Evolutionary conservation across 2,797 vertebrate species (phyloP).

Genomic region (Pipistrellus kuhlii): DNA sequence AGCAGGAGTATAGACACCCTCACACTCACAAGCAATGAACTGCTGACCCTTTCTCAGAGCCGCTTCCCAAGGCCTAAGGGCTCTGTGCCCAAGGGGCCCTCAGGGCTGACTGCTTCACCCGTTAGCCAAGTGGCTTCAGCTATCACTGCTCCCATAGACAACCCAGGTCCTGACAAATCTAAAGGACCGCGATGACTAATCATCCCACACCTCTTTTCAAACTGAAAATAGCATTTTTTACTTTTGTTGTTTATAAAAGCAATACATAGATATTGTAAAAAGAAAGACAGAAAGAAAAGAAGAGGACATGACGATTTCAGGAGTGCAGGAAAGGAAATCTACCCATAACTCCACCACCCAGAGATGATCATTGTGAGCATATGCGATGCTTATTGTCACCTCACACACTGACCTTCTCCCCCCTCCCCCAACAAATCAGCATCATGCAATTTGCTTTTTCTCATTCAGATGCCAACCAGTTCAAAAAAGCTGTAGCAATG

Average conservation of each 20-base stretch:
- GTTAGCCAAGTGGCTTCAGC: not conserved
- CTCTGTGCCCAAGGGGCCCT: not conserved
- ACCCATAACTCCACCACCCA: not conserved
- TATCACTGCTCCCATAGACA: not conserved
- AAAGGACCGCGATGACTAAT: not conserved
- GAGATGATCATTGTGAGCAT: not conserved
- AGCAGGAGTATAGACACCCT: not conserved
- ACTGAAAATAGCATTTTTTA: not conserved
- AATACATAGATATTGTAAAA: not conserved
- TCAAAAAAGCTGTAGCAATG: not conserved
- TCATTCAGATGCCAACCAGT: not conserved
- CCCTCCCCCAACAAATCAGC: not conserved
- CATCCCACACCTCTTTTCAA: not conserved
- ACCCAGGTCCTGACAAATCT: not conserved
- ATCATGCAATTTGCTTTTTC: not conserved
- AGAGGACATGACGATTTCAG: not conserved
- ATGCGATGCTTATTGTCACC: not conserved
- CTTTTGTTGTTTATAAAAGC: constrained; percentile 6
- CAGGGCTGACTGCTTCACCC: not conserved
- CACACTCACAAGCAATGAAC: not conserved
- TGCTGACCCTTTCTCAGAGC: not conserved
- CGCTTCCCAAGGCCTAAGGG: not conserved
- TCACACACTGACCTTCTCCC: not conserved
- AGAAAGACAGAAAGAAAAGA: not conserved
- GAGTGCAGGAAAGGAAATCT: not conserved